Conservation (phyloP, 2,888 invertebrate species). For the Boloria selene region DNA sequence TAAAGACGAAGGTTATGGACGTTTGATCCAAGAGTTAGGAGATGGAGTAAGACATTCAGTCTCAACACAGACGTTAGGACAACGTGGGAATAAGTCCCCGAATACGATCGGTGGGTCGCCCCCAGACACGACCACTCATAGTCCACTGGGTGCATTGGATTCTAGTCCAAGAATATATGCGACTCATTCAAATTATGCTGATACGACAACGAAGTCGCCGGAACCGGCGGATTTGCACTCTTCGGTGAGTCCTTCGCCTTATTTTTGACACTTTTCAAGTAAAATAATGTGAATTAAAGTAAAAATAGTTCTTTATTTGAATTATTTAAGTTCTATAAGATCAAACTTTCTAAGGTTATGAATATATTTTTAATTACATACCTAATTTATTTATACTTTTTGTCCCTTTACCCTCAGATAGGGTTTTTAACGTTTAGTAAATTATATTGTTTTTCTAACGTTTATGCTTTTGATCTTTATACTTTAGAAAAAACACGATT, state of each 20-base stretch:
- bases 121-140: conserved; percentile 93
- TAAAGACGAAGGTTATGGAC: conserved; percentile 50
- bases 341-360: too few relatives aligned
- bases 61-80: conserved; percentile 87
- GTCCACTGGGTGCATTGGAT: conserved; percentile 85
- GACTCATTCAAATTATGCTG: conserved; percentile 61
- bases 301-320: too few relatives aligned
- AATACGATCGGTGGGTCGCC: conserved; percentile 69
- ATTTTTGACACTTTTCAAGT: too few relatives aligned
- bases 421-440: too few relatives aligned
- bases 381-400: too few relatives aligned
- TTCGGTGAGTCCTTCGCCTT: conserved; percentile 55
- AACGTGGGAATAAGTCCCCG: conserved; percentile 58
- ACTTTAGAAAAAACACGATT: too few relatives aligned
- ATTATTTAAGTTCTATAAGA: too few relatives aligned
- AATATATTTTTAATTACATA: too few relatives aligned
- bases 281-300: too few relatives aligned
- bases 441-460: too few relatives aligned
- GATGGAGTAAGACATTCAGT: conserved; percentile 84
- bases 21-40: conserved; percentile 51
- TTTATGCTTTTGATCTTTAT: too few relatives aligned
- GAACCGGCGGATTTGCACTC: conserved; percentile 70
- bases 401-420: too few relatives aligned
- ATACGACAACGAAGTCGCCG: conserved; percentile 75
- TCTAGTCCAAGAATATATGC: conserved; percentile 49